Evolutionary conservation across 1,140 invertebrate species (phyloP), one percentile per base, ranked within the genome.

Genomic region (Lysiphlebus fabarum): DNA sequence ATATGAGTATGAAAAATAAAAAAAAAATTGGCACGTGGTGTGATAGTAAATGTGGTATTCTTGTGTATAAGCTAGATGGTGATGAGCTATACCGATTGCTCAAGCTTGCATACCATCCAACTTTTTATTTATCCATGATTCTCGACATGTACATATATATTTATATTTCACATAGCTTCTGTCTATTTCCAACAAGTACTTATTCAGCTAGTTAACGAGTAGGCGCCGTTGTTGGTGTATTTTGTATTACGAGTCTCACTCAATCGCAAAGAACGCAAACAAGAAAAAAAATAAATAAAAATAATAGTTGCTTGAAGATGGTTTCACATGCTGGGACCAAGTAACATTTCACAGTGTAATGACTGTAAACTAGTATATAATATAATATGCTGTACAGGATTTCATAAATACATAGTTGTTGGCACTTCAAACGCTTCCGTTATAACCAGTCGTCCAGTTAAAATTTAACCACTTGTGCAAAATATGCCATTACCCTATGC

Each of bases 221-320:
- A 50, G 45, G 45, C 12, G 26, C 48, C 48, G 6, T 10, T 55
- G 53, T 36, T 37, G 50, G 26, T 40, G 50, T 26, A 26, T 26
- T 26, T 10, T 26, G 34, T 10, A 14, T 6, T 12, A 17, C 34
- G 47, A 55, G 58, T 66, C 64, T 57, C 62, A 61, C 61, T 65
- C 58, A 43, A 63, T 65, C 62, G 62, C 42, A 44, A 56, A 49
- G 63, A 66, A 67, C 51, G 61, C 62, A 58, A 50, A 41, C 58
- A 64, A 62, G 63, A 70, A 67, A 36, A 58, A 37, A 58, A 53
- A 62, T 36, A 53, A 58, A 61, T 51, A 50, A 59, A 60, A 57
- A 58, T 45, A 51, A 38, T 9, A 43, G 33, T 48, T 51, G 57
- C 54, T 40, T 36, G 53, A 41, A 41, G 40, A 41, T 45, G 38